These are phyloP conservation scores for Myoxocephalus aenaeus DNA, from an alignment of 2,797 vertebrate species.

Conservation along the genomic window DNA sequence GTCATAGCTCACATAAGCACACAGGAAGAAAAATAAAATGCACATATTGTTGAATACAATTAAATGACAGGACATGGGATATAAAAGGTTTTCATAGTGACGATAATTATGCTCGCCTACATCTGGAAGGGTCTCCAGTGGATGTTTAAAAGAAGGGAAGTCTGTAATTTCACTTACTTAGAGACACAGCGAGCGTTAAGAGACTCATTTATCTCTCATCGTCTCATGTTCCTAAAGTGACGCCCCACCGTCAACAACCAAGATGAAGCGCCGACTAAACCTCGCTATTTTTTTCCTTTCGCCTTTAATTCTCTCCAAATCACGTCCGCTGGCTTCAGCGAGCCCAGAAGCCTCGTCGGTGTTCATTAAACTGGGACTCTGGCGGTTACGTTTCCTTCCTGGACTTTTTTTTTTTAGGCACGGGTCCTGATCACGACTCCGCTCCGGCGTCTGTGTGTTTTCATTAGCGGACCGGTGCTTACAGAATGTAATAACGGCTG, in stretches of 20 bases:
- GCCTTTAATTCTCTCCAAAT: constrained; percentile 46
- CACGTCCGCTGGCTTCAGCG: constrained; percentile 44
- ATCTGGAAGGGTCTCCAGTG: constrained; percentile 60
- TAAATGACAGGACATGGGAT: too few relatives aligned
- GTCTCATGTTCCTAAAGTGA: constrained; percentile 58
- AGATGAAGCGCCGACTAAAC: constrained; percentile 43
- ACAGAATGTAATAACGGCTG: constrained; percentile 53
- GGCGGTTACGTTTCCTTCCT: not conserved
- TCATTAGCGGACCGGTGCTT: constrained; percentile 61
- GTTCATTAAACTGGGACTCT: constrained; percentile 38
- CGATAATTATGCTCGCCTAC: constrained; percentile 37
- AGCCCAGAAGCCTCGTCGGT: constrained; percentile 30
- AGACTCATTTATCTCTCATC: constrained; percentile 52
- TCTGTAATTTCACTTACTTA: constrained; percentile 80
- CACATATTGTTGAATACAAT: too few relatives aligned
- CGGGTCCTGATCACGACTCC: constrained; percentile 21
- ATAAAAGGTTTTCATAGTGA: too few relatives aligned
- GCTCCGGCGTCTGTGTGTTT: constrained; percentile 51
- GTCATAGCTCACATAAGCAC: not conserved
- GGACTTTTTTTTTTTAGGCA: constrained; percentile 12
- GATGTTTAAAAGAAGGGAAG: constrained; percentile 68
- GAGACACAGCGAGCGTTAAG: constrained; percentile 64
- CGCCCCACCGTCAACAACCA: constrained; percentile 61
- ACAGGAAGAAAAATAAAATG: not conserved
- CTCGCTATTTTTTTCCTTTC: constrained; percentile 26